Conservation (phyloP, 2,797 vertebrate genomes). For the Bucorvus abyssinicus region DNA sequence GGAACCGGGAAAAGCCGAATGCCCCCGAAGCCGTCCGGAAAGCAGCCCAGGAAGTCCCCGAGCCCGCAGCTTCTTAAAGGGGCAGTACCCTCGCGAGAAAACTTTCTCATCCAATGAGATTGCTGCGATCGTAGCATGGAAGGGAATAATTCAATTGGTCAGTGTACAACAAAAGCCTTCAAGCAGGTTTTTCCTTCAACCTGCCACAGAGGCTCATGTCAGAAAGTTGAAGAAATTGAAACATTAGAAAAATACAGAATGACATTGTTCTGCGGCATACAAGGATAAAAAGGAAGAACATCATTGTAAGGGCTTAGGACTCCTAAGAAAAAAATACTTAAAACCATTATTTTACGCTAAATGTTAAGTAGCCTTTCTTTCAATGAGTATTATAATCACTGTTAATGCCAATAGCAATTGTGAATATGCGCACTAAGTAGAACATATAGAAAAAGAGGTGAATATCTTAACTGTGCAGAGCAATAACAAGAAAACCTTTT, state of each 20-base stretch:
- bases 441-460: not conserved
- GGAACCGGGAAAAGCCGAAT: too few species aligned
- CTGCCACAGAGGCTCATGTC: too few species aligned
- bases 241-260: not conserved
- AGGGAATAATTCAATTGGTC: too few species aligned
- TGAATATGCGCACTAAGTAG: not conserved
- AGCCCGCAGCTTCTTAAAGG: too few species aligned
- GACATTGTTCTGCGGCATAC: not conserved
- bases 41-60: too few species aligned
- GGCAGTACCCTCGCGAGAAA: too few species aligned
- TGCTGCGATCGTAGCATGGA: too few species aligned
- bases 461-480: not conserved
- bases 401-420: not conserved
- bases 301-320: not conserved
- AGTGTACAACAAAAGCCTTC: too few species aligned
- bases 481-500: not conserved
- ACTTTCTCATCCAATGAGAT: too few species aligned
- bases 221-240: not conserved
- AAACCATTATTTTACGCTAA: not conserved
- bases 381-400: not conserved
- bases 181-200: too few species aligned
- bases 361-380: not conserved
- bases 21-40: too few species aligned
- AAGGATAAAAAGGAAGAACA: not conserved
- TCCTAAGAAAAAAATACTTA: not conserved